Evolutionary conservation across 2,797 vertebrate species (phyloP).

Genomic region (Anguilla marmorata): DNA sequence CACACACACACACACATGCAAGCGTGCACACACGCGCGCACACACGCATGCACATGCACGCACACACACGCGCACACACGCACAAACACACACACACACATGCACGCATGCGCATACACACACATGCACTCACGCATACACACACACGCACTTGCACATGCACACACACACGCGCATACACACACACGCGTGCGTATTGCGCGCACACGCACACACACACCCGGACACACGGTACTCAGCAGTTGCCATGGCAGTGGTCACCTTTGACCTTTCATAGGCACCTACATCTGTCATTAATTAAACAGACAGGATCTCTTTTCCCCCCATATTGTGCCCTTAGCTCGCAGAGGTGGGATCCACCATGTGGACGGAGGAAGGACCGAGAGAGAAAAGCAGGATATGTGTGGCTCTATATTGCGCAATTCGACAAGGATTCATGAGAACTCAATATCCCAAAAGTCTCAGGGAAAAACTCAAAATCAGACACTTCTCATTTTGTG

Average conservation of each 20-base stretch:
- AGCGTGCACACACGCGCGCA: too few species aligned
- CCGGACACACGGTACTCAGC: conserved; percentile 21
- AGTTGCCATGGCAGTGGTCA: conserved; percentile 73
- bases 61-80: too few species aligned
- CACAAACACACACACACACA: background rate
- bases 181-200: too few species aligned
- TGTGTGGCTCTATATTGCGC: background rate
- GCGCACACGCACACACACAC: conserved; percentile 65
- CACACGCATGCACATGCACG: too few species aligned
- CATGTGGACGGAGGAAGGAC: conserved; percentile 27
- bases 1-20: background rate
- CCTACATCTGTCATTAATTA: conserved; percentile 88
- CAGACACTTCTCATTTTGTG: background rate
- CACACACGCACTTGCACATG: conserved; percentile 5
- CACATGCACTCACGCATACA: background rate
- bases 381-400: background rate
- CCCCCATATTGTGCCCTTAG: conserved; percentile 41
- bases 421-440: background rate
- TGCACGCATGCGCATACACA: background rate
- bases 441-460: background rate
- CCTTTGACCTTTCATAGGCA: conserved; percentile 75
- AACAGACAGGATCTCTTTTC: conserved; percentile 63
- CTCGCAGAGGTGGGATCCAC: conserved; percentile 42
- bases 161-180: background rate
- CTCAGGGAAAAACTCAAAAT: background rate